These are phyloP conservation scores for Andrena flavipes DNA, from an alignment of 2,888 invertebrate species.

Conservation along the genomic window DNA sequence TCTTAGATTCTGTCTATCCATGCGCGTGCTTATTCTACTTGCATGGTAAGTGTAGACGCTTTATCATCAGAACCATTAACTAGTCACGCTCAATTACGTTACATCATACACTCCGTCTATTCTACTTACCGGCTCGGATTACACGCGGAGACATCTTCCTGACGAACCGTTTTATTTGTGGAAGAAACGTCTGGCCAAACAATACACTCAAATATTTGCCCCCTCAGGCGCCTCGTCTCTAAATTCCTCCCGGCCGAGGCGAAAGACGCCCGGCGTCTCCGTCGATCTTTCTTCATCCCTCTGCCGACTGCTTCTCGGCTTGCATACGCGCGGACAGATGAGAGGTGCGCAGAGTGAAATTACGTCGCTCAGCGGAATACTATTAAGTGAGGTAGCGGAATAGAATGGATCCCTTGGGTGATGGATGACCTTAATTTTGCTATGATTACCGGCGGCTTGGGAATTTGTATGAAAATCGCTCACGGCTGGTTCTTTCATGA, in stretches of 20 bases:
- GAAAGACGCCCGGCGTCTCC: not conserved
- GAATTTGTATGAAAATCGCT: slow-evolving; percentile 80
- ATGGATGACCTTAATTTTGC: slow-evolving; percentile 81
- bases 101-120: not conserved
- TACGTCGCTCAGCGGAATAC: slow-evolving; percentile 78
- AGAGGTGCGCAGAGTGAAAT: slow-evolving; percentile 71
- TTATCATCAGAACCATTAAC: too few relatives aligned
- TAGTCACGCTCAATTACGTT: too few relatives aligned
- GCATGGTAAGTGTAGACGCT: too few relatives aligned
- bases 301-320: slow-evolving; percentile 11
- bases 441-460: slow-evolving; percentile 78
- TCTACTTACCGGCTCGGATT: not conserved
- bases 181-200: not conserved
- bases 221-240: not conserved
- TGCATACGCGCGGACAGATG: slow-evolving; percentile 40
- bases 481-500: slow-evolving; percentile 70
- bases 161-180: not conserved
- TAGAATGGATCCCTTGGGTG: slow-evolving; percentile 72
- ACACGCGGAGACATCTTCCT: not conserved
- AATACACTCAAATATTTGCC: slow-evolving; percentile 31
- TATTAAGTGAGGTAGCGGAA: slow-evolving; percentile 76
- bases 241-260: slow-evolving; percentile 8
- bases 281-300: slow-evolving; percentile 35
- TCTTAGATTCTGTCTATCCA: not conserved
- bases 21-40: not conserved